phyloP scores from a whole-genome alignment of 2,888 invertebrate species.

The Nasonia oneida region DNA sequence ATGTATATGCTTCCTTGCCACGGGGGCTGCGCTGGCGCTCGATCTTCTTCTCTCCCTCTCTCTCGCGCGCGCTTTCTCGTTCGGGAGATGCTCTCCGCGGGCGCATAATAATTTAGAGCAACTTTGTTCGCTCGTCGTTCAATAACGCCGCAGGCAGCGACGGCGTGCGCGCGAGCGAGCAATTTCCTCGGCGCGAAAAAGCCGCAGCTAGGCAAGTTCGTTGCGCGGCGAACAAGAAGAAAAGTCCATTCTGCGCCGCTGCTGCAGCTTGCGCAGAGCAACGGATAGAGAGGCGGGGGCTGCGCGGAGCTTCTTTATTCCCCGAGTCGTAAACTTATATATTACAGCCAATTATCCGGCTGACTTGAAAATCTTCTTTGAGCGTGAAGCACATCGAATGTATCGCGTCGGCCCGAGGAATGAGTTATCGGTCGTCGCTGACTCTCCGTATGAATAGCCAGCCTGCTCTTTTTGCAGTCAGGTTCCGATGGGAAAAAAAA shows the following conservation, averaged over 20 bases:
- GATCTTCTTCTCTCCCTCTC: slow-evolving; percentile 36
- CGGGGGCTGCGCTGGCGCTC: slow-evolving; percentile 23
- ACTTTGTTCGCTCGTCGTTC: slow-evolving; percentile 70
- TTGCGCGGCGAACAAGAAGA: slow-evolving; percentile 50
- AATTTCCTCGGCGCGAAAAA: slow-evolving; percentile 56
- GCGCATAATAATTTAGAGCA: slow-evolving; percentile 70
- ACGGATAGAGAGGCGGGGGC: not conserved
- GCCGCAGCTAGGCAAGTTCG: slow-evolving; percentile 34
- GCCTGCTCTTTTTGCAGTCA: slow-evolving; percentile 6
- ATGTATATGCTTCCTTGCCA: slow-evolving; percentile 56
- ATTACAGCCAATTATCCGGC: slow-evolving; percentile 61
- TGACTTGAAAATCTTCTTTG: slow-evolving; percentile 60
- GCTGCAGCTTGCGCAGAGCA: not conserved
- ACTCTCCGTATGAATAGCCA: slow-evolving; percentile 31
- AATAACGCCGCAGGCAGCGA: slow-evolving; percentile 68
- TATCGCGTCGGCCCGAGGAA: slow-evolving; percentile 43
- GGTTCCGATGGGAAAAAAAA: not conserved
- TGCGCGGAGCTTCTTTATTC: slow-evolving; percentile 45
- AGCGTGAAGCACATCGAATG: slow-evolving; percentile 57
- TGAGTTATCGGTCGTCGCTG: slow-evolving; percentile 45
- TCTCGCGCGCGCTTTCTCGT: not conserved
- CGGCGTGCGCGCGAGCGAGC: slow-evolving; percentile 20
- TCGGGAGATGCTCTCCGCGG: slow-evolving; percentile 46
- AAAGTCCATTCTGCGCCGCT: slow-evolving; percentile 42
- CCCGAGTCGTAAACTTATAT: slow-evolving; percentile 60